Percentiles rank a stretch among this genome's conserved stretches.
phyloP scores from a whole-genome alignment of 2,888 invertebrate species.

The Encarsia formosa region DNA sequence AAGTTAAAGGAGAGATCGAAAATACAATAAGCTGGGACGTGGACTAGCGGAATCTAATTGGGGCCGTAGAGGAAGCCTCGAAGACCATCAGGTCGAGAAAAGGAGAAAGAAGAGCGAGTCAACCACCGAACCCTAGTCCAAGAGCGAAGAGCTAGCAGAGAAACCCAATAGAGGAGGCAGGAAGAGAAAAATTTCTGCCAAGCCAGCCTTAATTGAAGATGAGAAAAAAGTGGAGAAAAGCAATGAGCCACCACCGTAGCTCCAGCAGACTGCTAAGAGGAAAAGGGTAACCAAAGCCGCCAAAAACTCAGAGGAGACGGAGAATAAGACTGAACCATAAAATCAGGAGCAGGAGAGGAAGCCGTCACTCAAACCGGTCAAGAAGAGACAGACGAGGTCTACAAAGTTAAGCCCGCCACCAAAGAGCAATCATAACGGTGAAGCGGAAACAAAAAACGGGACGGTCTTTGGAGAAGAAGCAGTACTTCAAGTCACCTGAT shows the following conservation, averaged over 20 bases:
- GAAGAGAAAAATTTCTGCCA: not conserved
- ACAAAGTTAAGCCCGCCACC: too few relatives aligned
- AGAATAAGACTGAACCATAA: not conserved
- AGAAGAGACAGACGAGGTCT: not conserved
- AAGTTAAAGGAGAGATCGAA: not conserved
- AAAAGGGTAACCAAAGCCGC: not conserved
- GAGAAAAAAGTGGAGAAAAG: not conserved
- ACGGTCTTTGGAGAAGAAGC: too few relatives aligned
- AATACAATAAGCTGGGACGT: constrained; percentile 42
- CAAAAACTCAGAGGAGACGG: not conserved
- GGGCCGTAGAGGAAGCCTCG: constrained; percentile 17
- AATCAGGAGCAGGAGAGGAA: not conserved
- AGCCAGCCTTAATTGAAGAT: not conserved
- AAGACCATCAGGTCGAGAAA: not conserved
- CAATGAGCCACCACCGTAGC: constrained; percentile 25
- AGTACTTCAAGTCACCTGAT: too few relatives aligned
- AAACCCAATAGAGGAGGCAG: not conserved
- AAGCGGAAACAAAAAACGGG: too few relatives aligned
- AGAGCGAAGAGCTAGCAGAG: not conserved
- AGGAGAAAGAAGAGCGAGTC: constrained; percentile 19
- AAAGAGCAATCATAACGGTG: too few relatives aligned
- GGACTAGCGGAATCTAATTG: constrained; percentile 38
- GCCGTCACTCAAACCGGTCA: not conserved
- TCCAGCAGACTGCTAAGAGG: constrained; percentile 21
- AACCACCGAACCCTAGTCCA: not conserved